Evolutionary conservation across 2,888 invertebrate genomes (phyloP).

Genomic region (Xestobium rufovillosum): DNA sequence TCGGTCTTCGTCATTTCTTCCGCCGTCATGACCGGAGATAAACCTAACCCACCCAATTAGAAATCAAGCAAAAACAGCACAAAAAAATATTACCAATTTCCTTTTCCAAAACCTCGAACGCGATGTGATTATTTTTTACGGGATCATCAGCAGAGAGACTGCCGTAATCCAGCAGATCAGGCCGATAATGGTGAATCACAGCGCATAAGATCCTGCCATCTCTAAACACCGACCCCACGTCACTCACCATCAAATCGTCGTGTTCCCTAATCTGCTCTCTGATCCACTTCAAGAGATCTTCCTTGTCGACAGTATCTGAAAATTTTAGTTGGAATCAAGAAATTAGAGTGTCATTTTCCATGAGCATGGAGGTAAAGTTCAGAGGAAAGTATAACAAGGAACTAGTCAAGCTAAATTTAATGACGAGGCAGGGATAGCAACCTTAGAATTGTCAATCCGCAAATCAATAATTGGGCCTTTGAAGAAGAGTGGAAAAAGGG

Average conservation of each 20-base stretch:
- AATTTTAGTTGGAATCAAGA: no score
- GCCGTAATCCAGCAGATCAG: constrained; percentile 76
- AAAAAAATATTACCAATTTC: constrained; percentile 59
- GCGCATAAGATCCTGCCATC: constrained; percentile 62
- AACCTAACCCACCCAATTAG: constrained; percentile 42
- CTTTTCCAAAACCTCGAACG: constrained; percentile 79
- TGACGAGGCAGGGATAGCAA: no score
- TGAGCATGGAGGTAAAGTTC: no score
- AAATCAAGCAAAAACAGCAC: constrained; percentile 2
- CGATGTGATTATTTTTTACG: constrained; percentile 66
- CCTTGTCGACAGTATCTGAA: constrained; percentile 49
- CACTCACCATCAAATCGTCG: constrained; percentile 51
- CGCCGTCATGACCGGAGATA: constrained; percentile 64
- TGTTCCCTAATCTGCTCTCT: constrained; percentile 63
- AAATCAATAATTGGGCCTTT: no score
- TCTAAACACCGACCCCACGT: constrained; percentile 64
- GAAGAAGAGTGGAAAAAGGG: no score
- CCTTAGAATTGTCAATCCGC: no score
- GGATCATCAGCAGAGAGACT: constrained; percentile 57
- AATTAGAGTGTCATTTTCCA: no score
- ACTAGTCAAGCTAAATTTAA: no score
- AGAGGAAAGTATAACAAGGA: no score
- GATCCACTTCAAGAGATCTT: constrained; percentile 71
- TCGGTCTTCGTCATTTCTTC: constrained; percentile 66
- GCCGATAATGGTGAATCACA: constrained; percentile 78